A percentile compares a stretch with the other conserved stretches of the same genome.
phyloP scores from a whole-genome alignment of 2,888 invertebrate species.

The Dioctria linearis region DNA sequence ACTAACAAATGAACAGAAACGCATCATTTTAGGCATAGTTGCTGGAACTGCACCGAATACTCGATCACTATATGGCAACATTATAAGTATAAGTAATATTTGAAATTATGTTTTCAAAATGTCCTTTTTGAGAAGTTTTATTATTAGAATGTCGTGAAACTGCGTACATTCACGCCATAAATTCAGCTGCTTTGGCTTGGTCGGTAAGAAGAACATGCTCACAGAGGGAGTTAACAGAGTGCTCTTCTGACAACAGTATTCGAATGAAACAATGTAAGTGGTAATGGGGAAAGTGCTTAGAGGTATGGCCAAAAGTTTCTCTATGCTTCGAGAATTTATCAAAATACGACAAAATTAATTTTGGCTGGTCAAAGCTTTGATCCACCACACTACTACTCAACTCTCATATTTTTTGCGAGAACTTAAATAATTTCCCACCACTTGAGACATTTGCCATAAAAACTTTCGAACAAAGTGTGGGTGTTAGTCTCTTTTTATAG shows the following conservation, averaged over 20 bases:
- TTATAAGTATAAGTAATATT: constrained; percentile 83
- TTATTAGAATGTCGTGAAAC: constrained; percentile 87
- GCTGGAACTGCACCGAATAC: constrained; percentile 86
- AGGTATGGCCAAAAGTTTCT: constrained; percentile 72
- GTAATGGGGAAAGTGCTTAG: constrained; percentile 96
- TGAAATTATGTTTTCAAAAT: constrained; percentile 5
- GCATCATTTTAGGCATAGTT: constrained; percentile 86
- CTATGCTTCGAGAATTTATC: too few relatives aligned
- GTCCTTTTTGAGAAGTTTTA: constrained; percentile 11
- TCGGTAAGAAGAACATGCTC: constrained; percentile 90
- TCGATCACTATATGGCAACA: constrained; percentile 88
- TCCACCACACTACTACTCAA: too few relatives aligned
- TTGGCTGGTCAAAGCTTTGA: too few relatives aligned
- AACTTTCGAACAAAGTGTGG: too few relatives aligned
- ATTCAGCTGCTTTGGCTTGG: constrained; percentile 91
- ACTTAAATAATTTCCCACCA: too few relatives aligned
- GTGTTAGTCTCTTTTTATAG: too few relatives aligned
- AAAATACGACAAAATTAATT: too few relatives aligned
- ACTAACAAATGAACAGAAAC: constrained; percentile 58
- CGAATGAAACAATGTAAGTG: constrained; percentile 82
- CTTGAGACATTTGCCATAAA: too few relatives aligned
- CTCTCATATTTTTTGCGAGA: too few relatives aligned
- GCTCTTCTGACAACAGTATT: constrained; percentile 89
- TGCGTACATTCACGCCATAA: constrained; percentile 90
- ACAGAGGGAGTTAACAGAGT: constrained; percentile 87